phyloP scores from a whole-genome alignment of 1,140 invertebrate species.

The Platorchestia sp. region DNA sequence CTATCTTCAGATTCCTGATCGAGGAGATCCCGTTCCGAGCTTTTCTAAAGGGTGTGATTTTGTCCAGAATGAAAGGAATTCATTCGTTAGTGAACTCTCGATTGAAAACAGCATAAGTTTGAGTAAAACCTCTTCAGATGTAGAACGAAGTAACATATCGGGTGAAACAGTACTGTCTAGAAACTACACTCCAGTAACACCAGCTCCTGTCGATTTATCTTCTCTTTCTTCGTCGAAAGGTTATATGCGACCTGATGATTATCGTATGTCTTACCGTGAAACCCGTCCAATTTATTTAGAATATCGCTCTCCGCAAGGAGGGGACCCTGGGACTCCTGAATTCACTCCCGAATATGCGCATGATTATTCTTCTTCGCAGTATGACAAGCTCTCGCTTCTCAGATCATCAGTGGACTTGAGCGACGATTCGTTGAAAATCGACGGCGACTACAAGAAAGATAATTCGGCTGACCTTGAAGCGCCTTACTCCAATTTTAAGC shows the following conservation, averaged over 20 bases:
- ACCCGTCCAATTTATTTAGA: constrained; percentile 30
- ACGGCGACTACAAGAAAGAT: constrained; percentile 15
- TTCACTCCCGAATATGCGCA: constrained; percentile 29
- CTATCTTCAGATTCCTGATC: neutral
- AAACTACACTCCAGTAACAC: neutral
- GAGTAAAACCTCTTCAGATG: neutral
- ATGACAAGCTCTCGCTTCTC: neutral
- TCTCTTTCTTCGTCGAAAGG: constrained; percentile 32
- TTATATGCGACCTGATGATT: constrained; percentile 15
- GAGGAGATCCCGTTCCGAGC: neutral
- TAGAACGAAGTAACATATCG: neutral
- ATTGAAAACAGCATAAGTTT: neutral
- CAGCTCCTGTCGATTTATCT: constrained; percentile 32
- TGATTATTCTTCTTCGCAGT: constrained; percentile 3
- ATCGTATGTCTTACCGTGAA: constrained; percentile 30
- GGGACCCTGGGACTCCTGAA: constrained; percentile 4
- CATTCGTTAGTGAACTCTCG: neutral
- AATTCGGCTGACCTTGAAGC: neutral
- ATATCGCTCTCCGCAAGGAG: constrained; percentile 1
- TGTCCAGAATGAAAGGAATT: neutral
- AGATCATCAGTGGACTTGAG: constrained; percentile 26
- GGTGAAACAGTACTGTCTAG: neutral
- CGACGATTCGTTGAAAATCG: constrained; percentile 25
- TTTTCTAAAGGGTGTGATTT: constrained; percentile 2
- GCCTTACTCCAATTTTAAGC: constrained; percentile 14